phyloP scores from a whole-genome alignment of 2,797 vertebrate species.

The Bovichtus diacanthus region DNA sequence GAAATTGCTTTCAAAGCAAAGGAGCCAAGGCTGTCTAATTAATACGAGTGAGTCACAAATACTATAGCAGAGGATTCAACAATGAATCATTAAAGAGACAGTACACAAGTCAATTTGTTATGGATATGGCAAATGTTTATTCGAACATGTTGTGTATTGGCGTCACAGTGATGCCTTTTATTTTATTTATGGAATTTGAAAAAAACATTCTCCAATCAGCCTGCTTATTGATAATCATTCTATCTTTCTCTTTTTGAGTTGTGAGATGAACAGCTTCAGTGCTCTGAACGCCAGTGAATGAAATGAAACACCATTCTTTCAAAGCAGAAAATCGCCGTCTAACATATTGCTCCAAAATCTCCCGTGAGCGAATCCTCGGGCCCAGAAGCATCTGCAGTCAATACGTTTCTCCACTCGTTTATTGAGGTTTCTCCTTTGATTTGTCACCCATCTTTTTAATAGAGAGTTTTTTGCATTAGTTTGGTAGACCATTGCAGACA shows the following conservation, averaged over 20 bases:
- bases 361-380: neutral
- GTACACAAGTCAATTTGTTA: slow-evolving; percentile 19
- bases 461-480: neutral
- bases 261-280: neutral
- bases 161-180: neutral
- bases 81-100: slow-evolving; percentile 23
- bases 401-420: neutral
- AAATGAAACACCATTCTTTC: neutral
- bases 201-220: neutral
- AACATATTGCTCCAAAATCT: neutral
- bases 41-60: slow-evolving; percentile 35
- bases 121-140: neutral
- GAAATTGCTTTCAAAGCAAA: slow-evolving; percentile 55
- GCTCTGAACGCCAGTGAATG: neutral
- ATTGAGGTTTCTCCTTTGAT: neutral
- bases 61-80: slow-evolving; percentile 15
- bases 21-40: slow-evolving; percentile 27
- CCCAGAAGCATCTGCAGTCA: neutral
- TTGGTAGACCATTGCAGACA: neutral
- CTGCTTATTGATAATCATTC: neutral
- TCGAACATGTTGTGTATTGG: neutral
- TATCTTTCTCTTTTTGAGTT: neutral
- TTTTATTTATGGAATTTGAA: neutral
- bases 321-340: neutral
- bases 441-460: neutral